Base-by-base conservation (phyloP, 2,113 vertebrate genomes). In the Chloropsis cyanopogon region DNA sequence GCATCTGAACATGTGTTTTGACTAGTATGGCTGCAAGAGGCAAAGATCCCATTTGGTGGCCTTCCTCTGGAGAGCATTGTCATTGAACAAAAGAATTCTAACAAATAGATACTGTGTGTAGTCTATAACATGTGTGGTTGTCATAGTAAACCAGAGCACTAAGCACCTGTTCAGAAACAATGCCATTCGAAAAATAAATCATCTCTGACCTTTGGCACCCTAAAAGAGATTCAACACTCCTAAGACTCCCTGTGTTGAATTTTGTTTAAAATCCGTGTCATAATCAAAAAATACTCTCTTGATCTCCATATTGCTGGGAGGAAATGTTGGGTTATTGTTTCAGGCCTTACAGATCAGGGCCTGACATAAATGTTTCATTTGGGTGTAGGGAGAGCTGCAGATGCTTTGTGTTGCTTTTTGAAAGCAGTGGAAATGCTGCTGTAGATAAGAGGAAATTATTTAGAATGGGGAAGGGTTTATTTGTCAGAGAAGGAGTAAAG, bases 141-240 rank as follows among this genome's bases (percentile, higher is more conserved):
- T 96, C 90, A 86, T 68, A 95, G 90, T 83, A 94, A 94, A 90
- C 22, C 63, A 63, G 79, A 86, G 60, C 71, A 53, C 64, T 41
- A 63, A 86, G 73, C 90, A 96, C 69, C 88, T 95, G 75, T 82
- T 90, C 59, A 81, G 82, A 91, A 93, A 56, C 63, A 65, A 66
- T 47, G 42, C 39, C 5, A 7, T 79, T 85, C 54, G 35, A 85
- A 93, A 92, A 94, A 83, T 47, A 90, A 78, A 82, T 82, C 2
- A 10, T 83, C 52, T 70, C 33, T 14, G 14, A 52, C 64, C 61
- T 64, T 89, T 71, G 47, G 26, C 26, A 68, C n/a, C 39, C 60
- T 66, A 29, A 49, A 91, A 88, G 64, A 86, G 81, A 64, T 54
- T 88, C 11, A 31, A 28, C 3, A 2, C 49, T 88, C 64, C 20